Conservation (phyloP, 1,140 invertebrate species). For the Drosophila nebulosa region DNA sequence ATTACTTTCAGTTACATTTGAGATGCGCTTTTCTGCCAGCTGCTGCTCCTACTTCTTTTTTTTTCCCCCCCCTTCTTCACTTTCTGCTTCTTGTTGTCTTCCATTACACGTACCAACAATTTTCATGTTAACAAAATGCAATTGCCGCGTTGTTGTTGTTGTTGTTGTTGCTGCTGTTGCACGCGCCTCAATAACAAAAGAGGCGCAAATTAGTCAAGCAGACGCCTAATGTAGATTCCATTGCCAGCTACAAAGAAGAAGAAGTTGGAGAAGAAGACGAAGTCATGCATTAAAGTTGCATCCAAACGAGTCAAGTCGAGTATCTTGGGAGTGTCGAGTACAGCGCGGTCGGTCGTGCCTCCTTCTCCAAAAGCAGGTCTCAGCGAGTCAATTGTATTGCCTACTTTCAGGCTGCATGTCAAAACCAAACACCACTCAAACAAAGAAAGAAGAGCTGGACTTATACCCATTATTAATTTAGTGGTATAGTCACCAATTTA, state of each 20-base stretch:
- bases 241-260: not conserved
- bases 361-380: not conserved
- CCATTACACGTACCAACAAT: conserved; percentile 15
- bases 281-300: not conserved
- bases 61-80: too few species aligned
- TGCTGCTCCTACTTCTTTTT: not conserved
- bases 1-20: not conserved
- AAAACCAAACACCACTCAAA: not conserved
- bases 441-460: too few species aligned
- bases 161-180: conserved; percentile 20
- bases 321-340: conserved; percentile 4
- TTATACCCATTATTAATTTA: too few species aligned
- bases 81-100: not conserved
- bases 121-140: conserved; percentile 32
- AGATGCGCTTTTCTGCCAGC: not conserved
- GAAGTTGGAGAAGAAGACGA: not conserved
- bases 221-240: conserved; percentile 22
- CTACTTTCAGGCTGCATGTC: conserved; percentile 50
- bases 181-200: conserved; percentile 24
- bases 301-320: not conserved
- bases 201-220: conserved; percentile 36
- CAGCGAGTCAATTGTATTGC: conserved; percentile 21
- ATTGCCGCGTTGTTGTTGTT: conserved; percentile 11
- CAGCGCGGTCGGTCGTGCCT: not conserved
- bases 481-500: too few species aligned